Percentiles rank a stretch among this genome's conserved stretches.
These are phyloP conservation scores for Campoletis raptor DNA, from an alignment of 2,888 invertebrate species.

Conservation along the genomic window DNA sequence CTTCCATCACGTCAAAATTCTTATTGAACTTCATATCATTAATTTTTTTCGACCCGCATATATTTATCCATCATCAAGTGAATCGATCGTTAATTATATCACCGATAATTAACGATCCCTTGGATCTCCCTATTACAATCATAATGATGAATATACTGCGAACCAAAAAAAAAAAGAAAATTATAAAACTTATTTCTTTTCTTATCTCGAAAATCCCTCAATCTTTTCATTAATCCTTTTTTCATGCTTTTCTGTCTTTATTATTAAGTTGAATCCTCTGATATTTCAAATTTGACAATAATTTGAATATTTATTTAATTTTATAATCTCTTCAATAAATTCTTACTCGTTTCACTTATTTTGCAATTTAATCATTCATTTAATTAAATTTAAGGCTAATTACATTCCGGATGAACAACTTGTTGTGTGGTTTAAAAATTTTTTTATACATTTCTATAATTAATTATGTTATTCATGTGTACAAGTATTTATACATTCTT, in stretches of 20 bases:
- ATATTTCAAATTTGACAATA: background rate
- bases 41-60: slow-evolving; percentile 34
- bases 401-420: too few species aligned
- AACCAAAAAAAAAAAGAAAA: background rate
- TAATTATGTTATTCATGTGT: too few species aligned
- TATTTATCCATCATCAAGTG: slow-evolving; percentile 28
- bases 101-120: slow-evolving; percentile 51
- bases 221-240: background rate
- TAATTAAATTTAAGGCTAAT: too few species aligned
- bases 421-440: too few species aligned
- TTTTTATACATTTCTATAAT: too few species aligned
- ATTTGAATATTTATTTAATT: background rate
- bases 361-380: background rate
- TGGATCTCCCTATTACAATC: background rate
- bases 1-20: slow-evolving; percentile 26
- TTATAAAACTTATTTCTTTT: background rate
- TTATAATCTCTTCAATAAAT: background rate
- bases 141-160: slow-evolving; percentile 36
- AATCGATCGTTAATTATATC: slow-evolving; percentile 53
- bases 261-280: background rate
- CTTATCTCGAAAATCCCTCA: background rate
- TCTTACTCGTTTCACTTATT: background rate
- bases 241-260: background rate
- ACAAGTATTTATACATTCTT: background rate
- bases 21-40: slow-evolving; percentile 55